Conservation (phyloP, 2,797 vertebrate genomes). For the Acipenser oxyrinchus region DNA sequence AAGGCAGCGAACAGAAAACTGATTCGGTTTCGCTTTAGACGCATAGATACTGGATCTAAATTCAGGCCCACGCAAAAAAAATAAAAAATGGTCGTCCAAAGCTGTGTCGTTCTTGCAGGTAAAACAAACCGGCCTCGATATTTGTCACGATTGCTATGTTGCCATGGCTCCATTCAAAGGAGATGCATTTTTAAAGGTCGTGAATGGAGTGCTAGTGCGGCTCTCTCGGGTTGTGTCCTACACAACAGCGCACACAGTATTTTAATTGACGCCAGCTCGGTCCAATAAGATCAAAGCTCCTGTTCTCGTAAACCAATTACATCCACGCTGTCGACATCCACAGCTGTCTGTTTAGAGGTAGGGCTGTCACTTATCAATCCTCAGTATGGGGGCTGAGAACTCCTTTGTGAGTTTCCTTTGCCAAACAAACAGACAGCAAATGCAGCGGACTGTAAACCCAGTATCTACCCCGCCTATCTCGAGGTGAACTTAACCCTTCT, state of each 20-base stretch:
- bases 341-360: too few species aligned
- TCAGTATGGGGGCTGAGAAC: neutral
- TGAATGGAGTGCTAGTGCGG: neutral
- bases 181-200: neutral
- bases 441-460: too few species aligned
- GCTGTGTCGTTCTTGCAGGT: neutral
- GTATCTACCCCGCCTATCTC: too few species aligned
- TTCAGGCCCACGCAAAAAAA: too few species aligned
- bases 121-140: neutral
- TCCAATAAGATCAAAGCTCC: constrained; percentile 12
- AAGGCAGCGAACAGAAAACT: too few species aligned
- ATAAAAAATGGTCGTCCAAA: too few species aligned
- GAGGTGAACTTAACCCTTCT: too few species aligned
- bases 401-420: neutral
- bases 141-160: constrained; percentile 1
- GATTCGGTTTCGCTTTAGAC: neutral
- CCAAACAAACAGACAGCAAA: too few species aligned
- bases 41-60: too few species aligned
- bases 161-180: constrained; percentile 6
- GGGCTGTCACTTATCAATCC: constrained; percentile 7
- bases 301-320: constrained; percentile 9
- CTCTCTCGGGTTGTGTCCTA: neutral
- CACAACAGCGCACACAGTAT: neutral
- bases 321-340: neutral
- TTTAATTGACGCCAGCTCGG: constrained; percentile 9